Evolutionary conservation across 2,888 invertebrate species (phyloP).

Genomic region (Stenoptilia bipunctidactyla): DNA sequence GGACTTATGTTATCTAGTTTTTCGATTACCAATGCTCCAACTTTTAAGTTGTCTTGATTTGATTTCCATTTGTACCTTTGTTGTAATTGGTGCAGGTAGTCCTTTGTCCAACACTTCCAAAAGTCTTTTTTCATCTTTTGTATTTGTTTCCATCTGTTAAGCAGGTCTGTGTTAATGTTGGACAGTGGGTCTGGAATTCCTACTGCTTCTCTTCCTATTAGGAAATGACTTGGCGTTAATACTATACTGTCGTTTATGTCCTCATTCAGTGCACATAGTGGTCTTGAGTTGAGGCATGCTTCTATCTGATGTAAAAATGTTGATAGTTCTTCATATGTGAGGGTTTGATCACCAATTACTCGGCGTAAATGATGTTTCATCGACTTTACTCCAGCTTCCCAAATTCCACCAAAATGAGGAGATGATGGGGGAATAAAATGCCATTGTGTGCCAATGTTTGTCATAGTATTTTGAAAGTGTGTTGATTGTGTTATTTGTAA

Average conservation of each 20-base stretch:
- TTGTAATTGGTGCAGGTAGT: neutral
- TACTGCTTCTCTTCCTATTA: no score
- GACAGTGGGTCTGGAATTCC: neutral
- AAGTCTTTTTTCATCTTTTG: neutral
- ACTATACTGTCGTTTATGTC: no score
- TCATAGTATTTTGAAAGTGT: constrained; percentile 1
- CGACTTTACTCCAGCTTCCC: no score
- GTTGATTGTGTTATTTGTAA: constrained; percentile 3
- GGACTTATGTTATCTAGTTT: neutral
- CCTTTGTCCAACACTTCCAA: neutral
- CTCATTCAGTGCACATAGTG: no score
- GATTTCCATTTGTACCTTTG: neutral
- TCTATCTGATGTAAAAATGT: no score
- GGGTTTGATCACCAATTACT: no score
- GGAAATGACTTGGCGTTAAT: no score
- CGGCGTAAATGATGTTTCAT: no score
- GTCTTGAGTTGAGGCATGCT: no score
- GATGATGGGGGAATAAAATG: neutral
- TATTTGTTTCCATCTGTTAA: neutral
- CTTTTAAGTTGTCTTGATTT: neutral
- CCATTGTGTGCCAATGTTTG: constrained; percentile 1
- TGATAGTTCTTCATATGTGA: no score
- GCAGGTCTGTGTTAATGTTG: neutral
- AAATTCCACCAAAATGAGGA: no score
- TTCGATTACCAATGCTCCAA: neutral